Base-by-base conservation (phyloP, 2,113 vertebrate species). In the Scatophagus argus region DNA sequence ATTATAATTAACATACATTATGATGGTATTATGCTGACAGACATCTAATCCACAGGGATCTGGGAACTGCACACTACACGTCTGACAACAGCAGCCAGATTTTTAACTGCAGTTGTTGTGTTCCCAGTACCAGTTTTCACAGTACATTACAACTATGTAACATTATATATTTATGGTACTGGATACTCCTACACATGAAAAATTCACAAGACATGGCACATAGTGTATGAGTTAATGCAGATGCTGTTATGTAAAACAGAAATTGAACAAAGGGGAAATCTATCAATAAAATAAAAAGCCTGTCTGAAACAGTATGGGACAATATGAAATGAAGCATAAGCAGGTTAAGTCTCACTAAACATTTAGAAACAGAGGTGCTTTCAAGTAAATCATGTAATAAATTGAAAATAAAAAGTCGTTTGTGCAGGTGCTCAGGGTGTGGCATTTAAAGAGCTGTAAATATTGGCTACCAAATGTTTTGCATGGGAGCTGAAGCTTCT, bases 1-100 rank as follows among this genome's bases (percentile, higher is more conserved):
- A 71, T 77, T n/a, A 62, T 84, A 82, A 91, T 90, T 82, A 86
- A 88, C 89, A 90, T 92, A 88, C 83, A 91, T 88, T 73, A 87
- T 72, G 84, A 86, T 16, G 73, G 70, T 64, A 79, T 87, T 90
- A 83, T 74, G 51, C 61, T 1, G 56, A 61, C 71, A 87, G 83
- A 87, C 85, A 67, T 61, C 82, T 90, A 92, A 91, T 89, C 89
- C 84, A 67, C 56, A 12, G 46, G 77, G 82, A 89, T 89, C 72
- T 67, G 65, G 10, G 61, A 59, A 79, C 62, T 55, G 81, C 77
- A 54, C 60, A 47, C 67, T 77, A 70, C 74, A 79, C 67, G 81
- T 79, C 80, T 62, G 66, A 86, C 66, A 66, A 75, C 47, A 62
- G 81, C 85, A 79, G 76, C 61, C 74, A 73, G 23, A 74, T 77